These are phyloP conservation scores for Colletes gigas DNA, from an alignment of 1,140 invertebrate species.

Conservation along the genomic window DNA sequence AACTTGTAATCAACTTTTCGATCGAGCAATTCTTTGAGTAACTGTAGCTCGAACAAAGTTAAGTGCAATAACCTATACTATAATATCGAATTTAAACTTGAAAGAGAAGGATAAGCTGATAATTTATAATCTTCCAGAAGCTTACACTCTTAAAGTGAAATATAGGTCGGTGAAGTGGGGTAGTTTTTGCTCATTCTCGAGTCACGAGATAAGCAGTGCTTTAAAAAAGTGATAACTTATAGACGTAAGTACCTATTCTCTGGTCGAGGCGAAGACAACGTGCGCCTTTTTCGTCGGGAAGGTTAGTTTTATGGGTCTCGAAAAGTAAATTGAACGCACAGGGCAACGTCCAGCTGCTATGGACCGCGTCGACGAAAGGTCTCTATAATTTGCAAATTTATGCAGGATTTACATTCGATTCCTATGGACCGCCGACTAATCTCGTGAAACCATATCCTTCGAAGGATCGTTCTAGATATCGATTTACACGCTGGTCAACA, in stretches of 20 bases:
- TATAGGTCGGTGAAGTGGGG: constrained; percentile 8
- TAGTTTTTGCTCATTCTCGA: constrained; percentile 14
- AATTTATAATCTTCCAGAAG: neutral
- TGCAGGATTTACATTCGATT: constrained; percentile 63
- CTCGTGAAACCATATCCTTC: constrained; percentile 67
- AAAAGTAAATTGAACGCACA: constrained; percentile 56
- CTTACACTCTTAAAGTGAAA: neutral
- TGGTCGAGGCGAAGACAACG: constrained; percentile 17
- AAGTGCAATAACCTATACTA: neutral
- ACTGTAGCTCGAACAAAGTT: neutral
- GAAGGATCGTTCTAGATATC: constrained; percentile 67
- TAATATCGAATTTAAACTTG: constrained; percentile 2
- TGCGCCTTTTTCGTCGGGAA: constrained; percentile 23
- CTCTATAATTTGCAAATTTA: constrained; percentile 56
- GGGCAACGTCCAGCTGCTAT: constrained; percentile 35
- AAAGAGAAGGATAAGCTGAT: constrained; percentile 6
- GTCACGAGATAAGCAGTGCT: constrained; percentile 38
- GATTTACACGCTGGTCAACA: constrained; percentile 72
- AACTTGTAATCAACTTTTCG: neutral
- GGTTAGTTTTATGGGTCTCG: constrained; percentile 45
- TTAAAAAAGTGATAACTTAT: constrained; percentile 56
- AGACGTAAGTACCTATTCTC: constrained; percentile 40
- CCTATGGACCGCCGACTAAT: constrained; percentile 58
- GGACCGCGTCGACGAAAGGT: constrained; percentile 5
- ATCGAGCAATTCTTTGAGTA: neutral